phyloP scores from a whole-genome alignment of 2,888 invertebrate genomes.

The Pecten maximus region DNA sequence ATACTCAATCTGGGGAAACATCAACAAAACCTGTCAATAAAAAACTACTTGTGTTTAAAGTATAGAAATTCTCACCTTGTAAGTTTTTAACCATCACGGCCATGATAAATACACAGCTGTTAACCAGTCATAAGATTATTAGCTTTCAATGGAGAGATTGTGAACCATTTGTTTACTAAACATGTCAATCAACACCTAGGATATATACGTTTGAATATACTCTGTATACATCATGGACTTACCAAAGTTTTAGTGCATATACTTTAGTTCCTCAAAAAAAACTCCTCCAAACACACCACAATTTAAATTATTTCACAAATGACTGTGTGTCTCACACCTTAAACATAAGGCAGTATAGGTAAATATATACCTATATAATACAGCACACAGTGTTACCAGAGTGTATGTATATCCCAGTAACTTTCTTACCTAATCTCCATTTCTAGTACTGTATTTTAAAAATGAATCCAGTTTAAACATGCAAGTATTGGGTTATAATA shows the following conservation, averaged over 20 bases:
- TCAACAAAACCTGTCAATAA: not conserved
- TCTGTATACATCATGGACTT: not conserved
- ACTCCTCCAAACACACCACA: not conserved
- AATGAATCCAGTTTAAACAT: slow-evolving; percentile 32
- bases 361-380: not conserved
- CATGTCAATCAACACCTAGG: not conserved
- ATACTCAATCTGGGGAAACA: not conserved
- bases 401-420: not conserved
- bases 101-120: not conserved
- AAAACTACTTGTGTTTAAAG: not conserved
- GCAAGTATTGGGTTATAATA: not conserved
- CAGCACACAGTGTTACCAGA: not conserved
- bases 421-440: not conserved
- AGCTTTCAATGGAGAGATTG: not conserved
- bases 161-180: not conserved
- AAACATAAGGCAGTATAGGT: too few relatives aligned
- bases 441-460: slow-evolving; percentile 7
- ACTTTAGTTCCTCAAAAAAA: not conserved
- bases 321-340: too few relatives aligned
- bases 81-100: not conserved
- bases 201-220: not conserved
- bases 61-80: not conserved
- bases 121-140: not conserved
- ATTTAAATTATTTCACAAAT: not conserved
- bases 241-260: not conserved